Evolutionary conservation across 2,113 vertebrate genomes (phyloP).

Genomic region (Protomyctophum bolini): DNA sequence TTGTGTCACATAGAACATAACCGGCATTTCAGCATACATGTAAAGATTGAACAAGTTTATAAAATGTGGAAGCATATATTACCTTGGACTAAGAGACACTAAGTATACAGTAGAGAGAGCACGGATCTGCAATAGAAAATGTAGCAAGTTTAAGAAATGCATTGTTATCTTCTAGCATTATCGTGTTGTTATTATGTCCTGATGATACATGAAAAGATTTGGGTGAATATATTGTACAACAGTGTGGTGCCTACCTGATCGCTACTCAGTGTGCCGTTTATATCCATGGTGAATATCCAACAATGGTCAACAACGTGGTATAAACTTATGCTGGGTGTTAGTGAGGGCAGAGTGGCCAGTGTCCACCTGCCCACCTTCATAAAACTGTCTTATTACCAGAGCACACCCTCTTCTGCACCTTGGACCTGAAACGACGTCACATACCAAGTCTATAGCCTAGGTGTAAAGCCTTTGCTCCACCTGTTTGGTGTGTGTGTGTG

Average conservation of each 20-base stretch:
- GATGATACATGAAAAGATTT: background rate
- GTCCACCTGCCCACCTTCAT: conserved; percentile 6
- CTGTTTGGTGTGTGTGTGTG: conserved; percentile 26
- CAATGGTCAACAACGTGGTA: background rate
- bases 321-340: background rate
- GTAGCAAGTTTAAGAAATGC: background rate
- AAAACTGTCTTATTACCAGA: background rate
- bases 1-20: no score
- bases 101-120: conserved; percentile 63
- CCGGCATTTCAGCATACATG: no score
- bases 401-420: conserved; percentile 3
- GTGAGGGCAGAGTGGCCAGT: background rate
- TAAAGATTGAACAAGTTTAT: no score
- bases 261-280: conserved; percentile 9
- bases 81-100: conserved; percentile 69
- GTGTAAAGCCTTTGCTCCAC: conserved; percentile 40
- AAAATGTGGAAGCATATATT: conserved; percentile 32
- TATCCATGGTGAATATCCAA: conserved; percentile 36
- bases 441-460: conserved; percentile 7
- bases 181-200: background rate
- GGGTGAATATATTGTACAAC: background rate
- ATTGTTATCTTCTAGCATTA: background rate
- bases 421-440: conserved; percentile 38
- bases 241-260: conserved; percentile 40
- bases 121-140: conserved; percentile 62